Evolutionary conservation across 2,888 invertebrate species (phyloP).

Genomic region (Zygothrica quintamaculata): DNA sequence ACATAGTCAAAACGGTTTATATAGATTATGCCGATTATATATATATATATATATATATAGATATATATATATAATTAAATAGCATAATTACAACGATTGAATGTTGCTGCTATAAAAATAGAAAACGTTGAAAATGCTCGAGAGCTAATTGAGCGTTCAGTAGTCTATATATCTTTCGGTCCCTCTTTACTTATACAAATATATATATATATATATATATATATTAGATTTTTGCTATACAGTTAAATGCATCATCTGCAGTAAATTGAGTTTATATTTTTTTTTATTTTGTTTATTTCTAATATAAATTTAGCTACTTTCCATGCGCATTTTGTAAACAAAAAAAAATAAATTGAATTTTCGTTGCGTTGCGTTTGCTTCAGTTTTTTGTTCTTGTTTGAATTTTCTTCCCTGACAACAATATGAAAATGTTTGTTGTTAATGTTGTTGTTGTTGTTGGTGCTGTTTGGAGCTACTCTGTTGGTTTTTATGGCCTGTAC

Average conservation of each 20-base stretch:
- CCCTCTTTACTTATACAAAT: conserved; percentile 14
- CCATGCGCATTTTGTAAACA: conserved; percentile 70
- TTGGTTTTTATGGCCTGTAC: conserved; percentile 59
- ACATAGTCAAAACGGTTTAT: no score
- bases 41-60: no score
- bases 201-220: background rate
- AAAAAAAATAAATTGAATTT: no score
- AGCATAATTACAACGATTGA: no score
- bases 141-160: no score
- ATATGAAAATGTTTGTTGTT: conserved; percentile 7
- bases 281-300: conserved; percentile 68
- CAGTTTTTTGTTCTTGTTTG: conserved; percentile 1
- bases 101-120: no score
- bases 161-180: no score
- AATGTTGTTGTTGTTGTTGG: conserved; percentile 18
- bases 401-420: conserved; percentile 27
- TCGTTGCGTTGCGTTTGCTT: conserved; percentile 14
- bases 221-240: conserved; percentile 33
- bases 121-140: no score
- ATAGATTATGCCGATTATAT: no score
- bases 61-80: no score
- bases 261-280: conserved; percentile 30
- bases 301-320: conserved; percentile 78
- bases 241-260: conserved; percentile 64
- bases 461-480: conserved; percentile 18